Evolutionary conservation across 2,113 vertebrate genomes (phyloP), one percentile per base, ranked within the genome.

Genomic region (Salvelinus fontinalis): DNA sequence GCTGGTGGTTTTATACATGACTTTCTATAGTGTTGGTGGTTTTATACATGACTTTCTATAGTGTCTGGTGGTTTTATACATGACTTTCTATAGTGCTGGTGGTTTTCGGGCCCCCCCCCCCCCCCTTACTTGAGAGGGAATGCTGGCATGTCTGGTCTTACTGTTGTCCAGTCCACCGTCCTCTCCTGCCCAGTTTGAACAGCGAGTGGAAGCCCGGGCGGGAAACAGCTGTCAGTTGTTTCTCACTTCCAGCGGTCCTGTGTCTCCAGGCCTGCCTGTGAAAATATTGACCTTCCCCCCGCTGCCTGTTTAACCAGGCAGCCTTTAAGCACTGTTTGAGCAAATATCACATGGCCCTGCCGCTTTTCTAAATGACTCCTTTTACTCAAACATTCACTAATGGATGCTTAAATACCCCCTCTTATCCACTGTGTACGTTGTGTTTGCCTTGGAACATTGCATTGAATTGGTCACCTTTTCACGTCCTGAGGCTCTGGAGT

Each of bases 201-300:
- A 67, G 83, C 27, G 16, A 73, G 79, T 66, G 73, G 79, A 79
- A 0, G 18, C 13, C 5, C 16, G 2, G 29, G 11, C 8, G 82
- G 83, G 79, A 84, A 87, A 81, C 75, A 31, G 80, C 74, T 83
- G 81, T 89, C 85, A 68, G 84, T 80, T 79, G 79, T 67, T 75
- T 83, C 79, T 86, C 79, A 82, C 39, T 75, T 81, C 72, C 76
- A 80, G 48, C 67, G 81, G 76, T 83, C 77, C 78, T 82, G 83
- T 77, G 87, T 91, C 90, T 84, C 87, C 79, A 75, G 34, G 44
- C 76, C 82, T 84, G 84, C 88, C 78, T 94, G 86, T 82, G 67
- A 89, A 93, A 94, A 93, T 94, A 94, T 94, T 95, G 92, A 94
- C 93, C 88, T 95, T 92, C 94, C 93, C 88, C 87, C 83, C 78